phyloP scores from a whole-genome alignment of 2,113 vertebrate genomes.

The Benitochromis conjunctus region DNA sequence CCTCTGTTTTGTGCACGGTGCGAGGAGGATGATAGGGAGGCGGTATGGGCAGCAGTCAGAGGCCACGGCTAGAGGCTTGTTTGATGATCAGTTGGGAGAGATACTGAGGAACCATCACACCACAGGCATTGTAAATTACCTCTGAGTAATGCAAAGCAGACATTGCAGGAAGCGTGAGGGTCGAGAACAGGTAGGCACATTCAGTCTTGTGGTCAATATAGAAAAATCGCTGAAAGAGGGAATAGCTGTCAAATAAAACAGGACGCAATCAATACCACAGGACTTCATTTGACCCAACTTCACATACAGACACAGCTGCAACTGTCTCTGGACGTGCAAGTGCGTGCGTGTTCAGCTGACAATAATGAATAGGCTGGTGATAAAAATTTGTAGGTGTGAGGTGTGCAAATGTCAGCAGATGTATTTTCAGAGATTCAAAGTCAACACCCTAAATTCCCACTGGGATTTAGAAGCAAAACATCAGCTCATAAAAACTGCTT shows the following conservation, averaged over 20 bases:
- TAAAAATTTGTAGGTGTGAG: conserved; percentile 4
- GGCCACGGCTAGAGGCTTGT: conserved; percentile 44
- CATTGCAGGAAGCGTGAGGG: neutral
- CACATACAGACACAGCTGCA: neutral
- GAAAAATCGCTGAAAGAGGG: neutral
- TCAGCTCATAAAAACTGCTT: conserved; percentile 35
- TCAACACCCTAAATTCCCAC: conserved; percentile 8
- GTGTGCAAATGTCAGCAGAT: conserved; percentile 36
- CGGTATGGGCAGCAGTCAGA: conserved; percentile 37
- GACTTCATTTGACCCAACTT: neutral
- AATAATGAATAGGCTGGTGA: neutral
- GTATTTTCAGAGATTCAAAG: conserved; percentile 20
- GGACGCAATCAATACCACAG: conserved; percentile 12
- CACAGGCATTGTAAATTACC: conserved; percentile 56
- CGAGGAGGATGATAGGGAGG: conserved; percentile 33
- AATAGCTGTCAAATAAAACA: conserved; percentile 42
- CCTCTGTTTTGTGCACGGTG: conserved; percentile 23
- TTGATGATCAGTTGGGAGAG: conserved; percentile 58
- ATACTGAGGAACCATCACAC: conserved; percentile 34
- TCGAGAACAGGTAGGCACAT: neutral
- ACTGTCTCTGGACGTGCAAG: neutral
- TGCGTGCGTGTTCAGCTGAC: neutral
- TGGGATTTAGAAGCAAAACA: conserved; percentile 6
- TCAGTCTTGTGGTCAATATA: conserved; percentile 4
- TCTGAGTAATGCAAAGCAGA: conserved; percentile 44